Conservation (phyloP, 1,140 invertebrate genomes). For the Micrasema minimum region DNA sequence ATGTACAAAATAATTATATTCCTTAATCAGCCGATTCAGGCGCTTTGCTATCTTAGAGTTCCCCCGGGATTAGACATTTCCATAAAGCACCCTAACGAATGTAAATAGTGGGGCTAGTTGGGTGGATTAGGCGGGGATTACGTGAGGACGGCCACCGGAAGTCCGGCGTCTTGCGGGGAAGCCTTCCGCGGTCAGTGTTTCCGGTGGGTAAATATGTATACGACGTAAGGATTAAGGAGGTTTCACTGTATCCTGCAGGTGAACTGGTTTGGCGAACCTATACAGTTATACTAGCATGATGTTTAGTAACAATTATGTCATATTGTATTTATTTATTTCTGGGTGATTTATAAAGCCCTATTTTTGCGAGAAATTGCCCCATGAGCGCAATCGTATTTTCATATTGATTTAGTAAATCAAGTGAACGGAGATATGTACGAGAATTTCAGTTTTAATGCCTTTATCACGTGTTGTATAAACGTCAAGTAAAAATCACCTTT, state of each 20-base stretch:
- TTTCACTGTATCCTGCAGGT: slow-evolving; percentile 21
- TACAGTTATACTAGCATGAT: no score
- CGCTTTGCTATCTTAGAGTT: slow-evolving; percentile 15
- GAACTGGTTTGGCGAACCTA: no score
- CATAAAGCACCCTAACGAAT: slow-evolving; percentile 39
- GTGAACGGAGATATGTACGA: no score
- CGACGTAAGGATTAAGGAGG: slow-evolving; percentile 30
- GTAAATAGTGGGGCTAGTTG: slow-evolving; percentile 37
- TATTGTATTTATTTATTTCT: no score
- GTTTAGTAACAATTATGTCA: no score
- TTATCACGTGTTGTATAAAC: no score
- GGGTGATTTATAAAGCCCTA: no score
- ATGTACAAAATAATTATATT: slow-evolving; percentile 25
- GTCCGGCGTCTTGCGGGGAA: slow-evolving; percentile 38
- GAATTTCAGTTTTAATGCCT: no score
- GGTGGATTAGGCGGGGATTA: slow-evolving; percentile 36
- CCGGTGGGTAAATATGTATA: slow-evolving; percentile 25
- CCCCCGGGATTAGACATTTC: slow-evolving; percentile 31
- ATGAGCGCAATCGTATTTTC: no score
- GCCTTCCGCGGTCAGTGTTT: slow-evolving; percentile 35
- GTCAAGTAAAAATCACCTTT: no score
- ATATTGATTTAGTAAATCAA: no score
- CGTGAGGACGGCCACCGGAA: slow-evolving; percentile 29
- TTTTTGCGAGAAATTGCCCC: no score
- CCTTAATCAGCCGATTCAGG: slow-evolving; percentile 26